A percentile compares a stretch with the other conserved stretches of the same genome.
Evolutionary conservation across 1,140 invertebrate species (phyloP).

Genomic region (Nasonia vitripennis): DNA sequence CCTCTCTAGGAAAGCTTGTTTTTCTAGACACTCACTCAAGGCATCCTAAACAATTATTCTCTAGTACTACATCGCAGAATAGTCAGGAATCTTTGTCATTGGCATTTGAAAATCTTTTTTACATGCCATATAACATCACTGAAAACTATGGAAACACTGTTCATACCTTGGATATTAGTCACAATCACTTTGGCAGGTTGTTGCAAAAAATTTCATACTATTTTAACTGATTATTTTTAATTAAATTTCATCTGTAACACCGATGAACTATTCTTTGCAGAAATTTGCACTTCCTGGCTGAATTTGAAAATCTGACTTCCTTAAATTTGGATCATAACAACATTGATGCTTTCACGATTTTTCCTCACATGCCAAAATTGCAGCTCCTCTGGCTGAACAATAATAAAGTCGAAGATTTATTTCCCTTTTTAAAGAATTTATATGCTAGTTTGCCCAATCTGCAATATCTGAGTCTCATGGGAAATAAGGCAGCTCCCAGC

Average conservation of each 20-base stretch:
- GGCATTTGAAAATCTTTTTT: conserved; percentile 68
- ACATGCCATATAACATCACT: conserved; percentile 69
- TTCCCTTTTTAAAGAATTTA: conserved; percentile 82
- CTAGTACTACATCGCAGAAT: conserved; percentile 55
- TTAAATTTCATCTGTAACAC: conserved; percentile 28
- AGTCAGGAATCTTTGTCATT: conserved; percentile 63
- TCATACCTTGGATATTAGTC: conserved; percentile 81
- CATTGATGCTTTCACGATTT: conserved; percentile 79
- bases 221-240: conserved; percentile 34
- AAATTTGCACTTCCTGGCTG: conserved; percentile 80
- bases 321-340: conserved; percentile 86
- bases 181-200: conserved; percentile 81
- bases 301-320: conserved; percentile 82
- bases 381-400: conserved; percentile 87
- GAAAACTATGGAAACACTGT: conserved; percentile 65
- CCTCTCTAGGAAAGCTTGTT: conserved; percentile 70
- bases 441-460: conserved; percentile 80
- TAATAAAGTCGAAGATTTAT: conserved; percentile 82
- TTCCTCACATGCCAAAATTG: conserved; percentile 82
- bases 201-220: conserved; percentile 60
- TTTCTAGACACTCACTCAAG: conserved; percentile 70
- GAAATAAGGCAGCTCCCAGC: conserved; percentile 84
- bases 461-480: conserved; percentile 84
- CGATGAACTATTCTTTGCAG: conserved; percentile 71
- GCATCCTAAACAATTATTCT: conserved; percentile 56